Base-by-base conservation (phyloP, 2,888 invertebrate genomes). In the Uloborus plumipes region DNA sequence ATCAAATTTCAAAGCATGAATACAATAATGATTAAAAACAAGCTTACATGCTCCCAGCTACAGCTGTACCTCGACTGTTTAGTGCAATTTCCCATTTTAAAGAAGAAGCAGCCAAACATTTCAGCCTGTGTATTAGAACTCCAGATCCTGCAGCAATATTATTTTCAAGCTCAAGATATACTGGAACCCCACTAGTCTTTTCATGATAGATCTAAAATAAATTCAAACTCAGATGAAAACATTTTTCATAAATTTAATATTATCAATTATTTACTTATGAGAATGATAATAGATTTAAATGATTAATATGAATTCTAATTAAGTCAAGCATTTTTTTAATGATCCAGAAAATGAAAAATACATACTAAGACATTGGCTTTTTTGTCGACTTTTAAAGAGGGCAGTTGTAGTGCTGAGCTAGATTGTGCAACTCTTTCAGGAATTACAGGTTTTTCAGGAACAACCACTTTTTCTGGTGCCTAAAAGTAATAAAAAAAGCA, bases 161-260 rank as follows among this genome's bases (percentile, higher is more conserved):
- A 84, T 89, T 89, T 79, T 89, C 89, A 26, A 89, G 87, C 78
- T 89, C 88, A 39, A 87, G 71, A 50, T 81, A 61, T 1, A 85
- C 73, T 47, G 84, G 84, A 14, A 70, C 31, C 15, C 74, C 74
- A 39, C 2, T 74, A 51, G 22, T 18, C 55, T 84, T 79, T 13
- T 84, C 84, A 71, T 78, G 75, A 50, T 78, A 84, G 51, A 84
- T 67, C 84, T 84, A 65, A 16, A 58, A 58, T 39, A 16, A 66
- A 22, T 31, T 31, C n/a, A 39, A 39, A 64, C 0, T 13, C 11
- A 11, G 9, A 11, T 11, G 9, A 39, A 39, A 39, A 39, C 39
- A 39, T 11, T 7, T 6, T 39, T 39, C 9, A 6, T 39, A 39
- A 39, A 39, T 26, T 26, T 4, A 26, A 26, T 26, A 26, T 26